phyloP scores from a whole-genome alignment of 2,797 vertebrate species.

The Alauda arvensis region DNA sequence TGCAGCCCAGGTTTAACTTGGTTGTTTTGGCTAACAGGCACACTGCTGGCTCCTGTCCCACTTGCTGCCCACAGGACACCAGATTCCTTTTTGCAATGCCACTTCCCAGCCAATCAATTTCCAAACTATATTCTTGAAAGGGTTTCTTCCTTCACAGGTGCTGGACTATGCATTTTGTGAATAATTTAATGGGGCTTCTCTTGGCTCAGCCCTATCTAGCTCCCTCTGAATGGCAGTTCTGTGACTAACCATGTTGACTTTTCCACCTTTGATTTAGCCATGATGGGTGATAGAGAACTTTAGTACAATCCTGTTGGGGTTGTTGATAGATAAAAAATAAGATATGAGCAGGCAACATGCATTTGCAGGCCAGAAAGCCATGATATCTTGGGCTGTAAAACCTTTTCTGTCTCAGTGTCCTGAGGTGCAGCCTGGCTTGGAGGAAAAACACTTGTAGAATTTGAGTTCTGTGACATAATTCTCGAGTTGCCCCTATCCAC shows the following conservation, averaged over 20 bases:
- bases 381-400: not conserved
- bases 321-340: not conserved
- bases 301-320: not conserved
- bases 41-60: not conserved
- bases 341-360: not conserved
- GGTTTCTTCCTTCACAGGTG: not conserved
- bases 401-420: not conserved
- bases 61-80: not conserved
- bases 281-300: not conserved
- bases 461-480: not conserved
- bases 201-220: not conserved
- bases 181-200: not conserved
- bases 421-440: not conserved
- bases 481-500: rapidly evolving
- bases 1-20: not conserved
- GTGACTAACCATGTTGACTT: not conserved
- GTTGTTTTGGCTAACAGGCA: not conserved
- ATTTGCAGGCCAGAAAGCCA: not conserved
- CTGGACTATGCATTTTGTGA: not conserved
- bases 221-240: not conserved
- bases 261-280: not conserved
- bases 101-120: not conserved
- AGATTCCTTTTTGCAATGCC: not conserved
- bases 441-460: not conserved
- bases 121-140: not conserved